A percentile compares a stretch with the other conserved stretches of the same genome.
phyloP scores from a whole-genome alignment of 2,113 vertebrate genomes.

The Gobiocypris rarus region DNA sequence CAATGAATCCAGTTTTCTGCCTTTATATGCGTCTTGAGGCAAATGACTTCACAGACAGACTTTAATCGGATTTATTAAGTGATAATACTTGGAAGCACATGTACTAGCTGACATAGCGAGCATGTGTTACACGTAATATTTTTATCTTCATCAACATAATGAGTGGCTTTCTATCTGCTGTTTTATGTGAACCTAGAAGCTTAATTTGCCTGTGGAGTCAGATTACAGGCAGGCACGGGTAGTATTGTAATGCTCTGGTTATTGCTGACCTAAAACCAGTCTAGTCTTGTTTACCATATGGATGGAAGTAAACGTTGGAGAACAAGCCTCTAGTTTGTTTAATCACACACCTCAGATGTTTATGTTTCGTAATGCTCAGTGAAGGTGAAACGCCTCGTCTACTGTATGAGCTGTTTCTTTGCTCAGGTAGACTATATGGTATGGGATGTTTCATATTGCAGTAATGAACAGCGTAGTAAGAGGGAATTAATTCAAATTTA shows the following conservation, averaged over 20 bases:
- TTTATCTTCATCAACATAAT: not conserved
- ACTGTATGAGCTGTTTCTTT: not conserved
- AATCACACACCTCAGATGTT: constrained; percentile 55
- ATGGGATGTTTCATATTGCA: not conserved
- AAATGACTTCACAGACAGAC: not conserved
- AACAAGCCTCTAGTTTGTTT: constrained; percentile 5
- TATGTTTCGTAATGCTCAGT: constrained; percentile 51
- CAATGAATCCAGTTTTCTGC: not conserved
- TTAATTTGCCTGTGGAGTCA: not conserved
- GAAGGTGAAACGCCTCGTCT: constrained; percentile 49
- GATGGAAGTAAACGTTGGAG: not conserved
- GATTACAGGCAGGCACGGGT: not conserved
- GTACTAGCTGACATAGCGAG: not conserved
- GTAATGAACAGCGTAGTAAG: not conserved
- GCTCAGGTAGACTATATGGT: not conserved
- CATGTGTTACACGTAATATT: not conserved
- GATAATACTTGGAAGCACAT: not conserved
- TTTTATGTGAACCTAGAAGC: not conserved
- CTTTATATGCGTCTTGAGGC: not conserved
- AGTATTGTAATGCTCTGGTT: not conserved
- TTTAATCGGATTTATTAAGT: not conserved
- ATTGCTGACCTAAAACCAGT: not conserved
- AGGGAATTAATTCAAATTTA: not conserved
- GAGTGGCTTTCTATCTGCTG: not conserved
- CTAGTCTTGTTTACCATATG: not conserved